phyloP scores from a whole-genome alignment of 2,797 vertebrate species.

The Lophotriccus pileatus region DNA sequence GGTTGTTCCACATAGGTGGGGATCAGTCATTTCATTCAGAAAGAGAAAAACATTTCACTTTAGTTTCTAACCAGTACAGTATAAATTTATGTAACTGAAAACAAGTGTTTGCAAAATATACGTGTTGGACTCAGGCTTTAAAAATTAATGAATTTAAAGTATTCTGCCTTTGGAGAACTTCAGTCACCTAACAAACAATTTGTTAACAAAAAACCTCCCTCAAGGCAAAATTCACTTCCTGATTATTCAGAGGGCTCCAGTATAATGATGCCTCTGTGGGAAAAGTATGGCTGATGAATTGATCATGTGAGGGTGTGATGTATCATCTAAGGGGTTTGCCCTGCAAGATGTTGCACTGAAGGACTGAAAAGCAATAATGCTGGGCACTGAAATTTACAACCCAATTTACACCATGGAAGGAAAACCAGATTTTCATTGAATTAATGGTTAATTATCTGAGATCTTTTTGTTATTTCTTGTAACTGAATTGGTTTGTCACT shows the following conservation, averaged over 20 bases:
- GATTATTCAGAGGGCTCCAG: not conserved
- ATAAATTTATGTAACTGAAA: not conserved
- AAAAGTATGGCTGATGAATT: not conserved
- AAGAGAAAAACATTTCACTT: not conserved
- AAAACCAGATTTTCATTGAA: not conserved
- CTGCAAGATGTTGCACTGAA: not conserved
- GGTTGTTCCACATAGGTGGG: not conserved
- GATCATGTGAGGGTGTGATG: not conserved
- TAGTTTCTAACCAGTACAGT: not conserved
- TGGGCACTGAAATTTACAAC: constrained; percentile 32
- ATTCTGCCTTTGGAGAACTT: not conserved
- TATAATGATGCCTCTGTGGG: not conserved
- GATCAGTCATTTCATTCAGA: not conserved
- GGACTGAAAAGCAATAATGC: not conserved
- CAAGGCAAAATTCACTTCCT: not conserved
- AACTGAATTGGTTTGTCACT: constrained; percentile 25
- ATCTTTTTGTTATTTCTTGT: constrained; percentile 14
- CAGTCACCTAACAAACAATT: not conserved
- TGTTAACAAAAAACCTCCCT: not conserved
- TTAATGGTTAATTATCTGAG: constrained; percentile 39
- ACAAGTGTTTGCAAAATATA: not conserved
- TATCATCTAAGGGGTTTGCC: not conserved
- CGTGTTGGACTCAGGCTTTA: not conserved
- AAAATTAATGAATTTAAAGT: not conserved
- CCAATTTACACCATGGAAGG: not conserved